These are phyloP conservation scores for Eulemur albifrons DNA, from an alignment of 2,797 vertebrate species.

Conservation along the genomic window DNA sequence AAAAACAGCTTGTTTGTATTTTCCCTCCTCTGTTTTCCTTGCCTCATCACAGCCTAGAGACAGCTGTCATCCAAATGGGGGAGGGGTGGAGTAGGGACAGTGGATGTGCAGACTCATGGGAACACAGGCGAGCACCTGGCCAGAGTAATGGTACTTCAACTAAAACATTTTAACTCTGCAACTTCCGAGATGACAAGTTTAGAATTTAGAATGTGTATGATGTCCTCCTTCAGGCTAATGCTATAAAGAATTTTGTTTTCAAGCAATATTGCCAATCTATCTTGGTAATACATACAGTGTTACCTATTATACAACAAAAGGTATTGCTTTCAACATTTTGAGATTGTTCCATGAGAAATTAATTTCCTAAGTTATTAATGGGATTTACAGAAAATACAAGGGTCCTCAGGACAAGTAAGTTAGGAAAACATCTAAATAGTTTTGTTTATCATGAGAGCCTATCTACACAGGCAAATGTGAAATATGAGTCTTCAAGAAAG, in stretches of 20 bases:
- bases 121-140: too few relatives aligned
- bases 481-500: neutral
- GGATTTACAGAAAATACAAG: neutral
- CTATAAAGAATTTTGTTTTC: neutral
- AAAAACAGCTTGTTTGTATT: neutral
- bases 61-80: neutral
- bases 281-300: neutral
- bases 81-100: rapidly evolving
- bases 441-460: neutral
- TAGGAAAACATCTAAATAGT: neutral
- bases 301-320: neutral
- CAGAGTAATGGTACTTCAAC: neutral
- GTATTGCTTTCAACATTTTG: neutral
- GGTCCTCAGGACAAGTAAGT: neutral
- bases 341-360: neutral
- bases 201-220: neutral
- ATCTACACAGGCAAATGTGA: neutral
- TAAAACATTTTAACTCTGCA: neutral
- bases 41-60: neutral
- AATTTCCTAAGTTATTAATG: neutral
- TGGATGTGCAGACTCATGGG: neutral
- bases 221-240: neutral
- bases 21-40: neutral
- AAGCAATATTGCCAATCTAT: neutral
- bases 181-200: neutral